Evolutionary conservation across 1,140 invertebrate species (phyloP), one percentile per base, ranked within the genome.

Genomic region (Bombus terrestris): DNA sequence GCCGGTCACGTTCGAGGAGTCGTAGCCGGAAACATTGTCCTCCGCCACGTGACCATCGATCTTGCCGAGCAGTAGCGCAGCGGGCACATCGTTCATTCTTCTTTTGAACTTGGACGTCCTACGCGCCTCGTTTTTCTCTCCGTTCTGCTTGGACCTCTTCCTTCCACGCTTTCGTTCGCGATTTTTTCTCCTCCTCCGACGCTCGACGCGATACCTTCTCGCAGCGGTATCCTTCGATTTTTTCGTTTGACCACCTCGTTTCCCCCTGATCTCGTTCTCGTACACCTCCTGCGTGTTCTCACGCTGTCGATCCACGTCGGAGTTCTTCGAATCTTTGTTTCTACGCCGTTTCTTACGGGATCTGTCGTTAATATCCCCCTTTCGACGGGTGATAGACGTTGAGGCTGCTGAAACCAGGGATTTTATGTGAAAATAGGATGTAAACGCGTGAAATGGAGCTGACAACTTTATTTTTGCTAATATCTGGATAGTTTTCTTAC

Each of bases 141-240:
- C 82, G 64, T 88, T 79, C 57, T 81, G 77, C 1, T 68, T 77
- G 12, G 69, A 2, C 37, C 85, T 86, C 62, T 84, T 92, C 59
- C 91, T 84, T 32, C 86, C 88, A 0, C 88, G 83, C 0, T 89
- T 90, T 68, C 76, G 66, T 6, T 78, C 71, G 5, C 91, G 87
- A 15, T 91, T 92, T 79, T 90, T 90, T 32, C 93, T 84, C 32
- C 92, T 89, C 53, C 89, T 90, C 0, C 91, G 88, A n/a, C 91
- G 89, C 59, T 94, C 90, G 32, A 90, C 89, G 3, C 91, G 88
- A 39, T 88, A 90, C 57, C 92, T 91, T 37, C 90, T 90, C 43
- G 86, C 81, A 41, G 86, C 85, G 12, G 89, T 83, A 2, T 86
- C 89, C 37, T 74, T 88, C 75, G 89, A 68, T 64, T 83, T 91